phyloP scores from a whole-genome alignment of 2,113 vertebrate genomes.

The Platycercus adscitus region DNA sequence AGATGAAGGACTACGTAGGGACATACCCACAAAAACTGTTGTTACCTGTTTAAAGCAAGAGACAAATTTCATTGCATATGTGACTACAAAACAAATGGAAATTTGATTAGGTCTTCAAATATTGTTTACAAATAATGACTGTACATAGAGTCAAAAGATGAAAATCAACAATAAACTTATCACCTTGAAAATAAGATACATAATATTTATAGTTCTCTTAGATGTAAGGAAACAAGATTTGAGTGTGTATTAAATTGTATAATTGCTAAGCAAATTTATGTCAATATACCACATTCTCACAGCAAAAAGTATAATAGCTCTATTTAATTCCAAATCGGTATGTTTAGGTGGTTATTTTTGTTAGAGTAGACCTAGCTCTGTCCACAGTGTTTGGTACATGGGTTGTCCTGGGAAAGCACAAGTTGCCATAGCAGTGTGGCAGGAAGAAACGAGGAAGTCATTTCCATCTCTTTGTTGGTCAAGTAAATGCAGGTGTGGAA shows the following conservation, averaged over 20 bases:
- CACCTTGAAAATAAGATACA: neutral
- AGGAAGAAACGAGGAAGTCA: accelerated
- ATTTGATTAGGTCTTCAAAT: neutral
- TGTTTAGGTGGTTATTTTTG: neutral
- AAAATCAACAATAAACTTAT: neutral
- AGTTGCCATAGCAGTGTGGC: neutral
- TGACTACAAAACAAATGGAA: neutral
- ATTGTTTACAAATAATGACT: neutral
- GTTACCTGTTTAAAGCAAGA: neutral
- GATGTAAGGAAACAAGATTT: neutral
- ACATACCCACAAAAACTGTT: neutral
- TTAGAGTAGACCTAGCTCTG: neutral
- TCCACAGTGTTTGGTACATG: neutral
- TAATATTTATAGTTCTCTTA: neutral
- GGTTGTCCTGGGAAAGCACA: neutral
- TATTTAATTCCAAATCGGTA: neutral
- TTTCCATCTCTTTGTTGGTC: neutral
- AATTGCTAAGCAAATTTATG: neutral
- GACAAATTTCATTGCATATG: neutral
- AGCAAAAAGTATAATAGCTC: neutral
- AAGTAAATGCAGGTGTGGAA: neutral
- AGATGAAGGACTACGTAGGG: neutral
- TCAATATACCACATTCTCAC: neutral
- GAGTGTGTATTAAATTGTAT: neutral
- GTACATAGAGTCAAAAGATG: neutral